These are phyloP conservation scores for Parazoanthus darwini DNA, from an alignment of 92 coral and sea anemone genomes.

Conservation along the genomic window DNA sequence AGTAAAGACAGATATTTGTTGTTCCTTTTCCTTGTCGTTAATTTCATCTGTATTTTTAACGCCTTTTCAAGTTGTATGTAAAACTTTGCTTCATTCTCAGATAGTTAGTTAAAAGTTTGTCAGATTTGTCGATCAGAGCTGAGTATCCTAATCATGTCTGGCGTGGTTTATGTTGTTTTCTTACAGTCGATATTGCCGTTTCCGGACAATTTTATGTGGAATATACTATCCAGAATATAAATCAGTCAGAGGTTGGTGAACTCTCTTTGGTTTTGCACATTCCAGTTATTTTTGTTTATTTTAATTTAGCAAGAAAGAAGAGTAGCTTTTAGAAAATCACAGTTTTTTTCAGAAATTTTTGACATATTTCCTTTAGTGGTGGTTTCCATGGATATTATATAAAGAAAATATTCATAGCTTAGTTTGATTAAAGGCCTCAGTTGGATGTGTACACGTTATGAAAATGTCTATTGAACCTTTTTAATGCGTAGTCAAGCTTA, in stretches of 20 bases:
- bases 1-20: not conserved
- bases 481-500: too few relatives aligned
- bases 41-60: too few relatives aligned
- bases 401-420: not conserved
- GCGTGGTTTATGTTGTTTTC: not conserved
- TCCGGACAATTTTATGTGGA: not conserved
- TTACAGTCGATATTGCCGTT: conserved; percentile 14
- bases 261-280: not conserved
- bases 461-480: too few relatives aligned
- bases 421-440: too few relatives aligned
- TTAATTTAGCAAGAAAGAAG: not conserved
- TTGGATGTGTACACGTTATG: too few relatives aligned
- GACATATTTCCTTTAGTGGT: not conserved
- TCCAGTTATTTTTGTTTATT: not conserved
- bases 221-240: not conserved
- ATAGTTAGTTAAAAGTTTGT: too few relatives aligned
- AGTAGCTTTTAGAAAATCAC: not conserved
- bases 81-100: too few relatives aligned
- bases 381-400: not conserved
- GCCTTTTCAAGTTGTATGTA: too few relatives aligned
- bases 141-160: not conserved
- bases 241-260: conserved; percentile 7
- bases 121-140: too few relatives aligned
- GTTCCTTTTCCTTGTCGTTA: too few relatives aligned
- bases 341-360: too few relatives aligned